Evolutionary conservation across 1,140 invertebrate genomes (phyloP).

Genomic region (Drosophila orosa): DNA sequence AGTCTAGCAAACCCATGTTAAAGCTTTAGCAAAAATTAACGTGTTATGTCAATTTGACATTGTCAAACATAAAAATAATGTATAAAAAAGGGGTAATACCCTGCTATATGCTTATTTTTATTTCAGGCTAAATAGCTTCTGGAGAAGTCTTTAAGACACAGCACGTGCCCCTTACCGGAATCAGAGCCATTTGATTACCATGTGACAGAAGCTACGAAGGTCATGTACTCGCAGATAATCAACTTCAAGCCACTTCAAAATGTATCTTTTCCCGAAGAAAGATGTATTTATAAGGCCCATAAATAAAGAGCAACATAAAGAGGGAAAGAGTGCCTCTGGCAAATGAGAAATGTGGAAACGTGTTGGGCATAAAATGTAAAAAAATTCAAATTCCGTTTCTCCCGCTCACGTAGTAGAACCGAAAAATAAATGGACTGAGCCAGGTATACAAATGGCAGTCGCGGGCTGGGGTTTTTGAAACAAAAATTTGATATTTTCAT

Average conservation of each 20-base stretch:
- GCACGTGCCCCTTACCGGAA: constrained; percentile 66
- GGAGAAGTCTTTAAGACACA: constrained; percentile 32
- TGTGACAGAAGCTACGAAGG: constrained; percentile 38
- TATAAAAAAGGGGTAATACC: too few relatives aligned
- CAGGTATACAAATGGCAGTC: constrained; percentile 21
- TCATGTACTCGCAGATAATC: constrained; percentile 55
- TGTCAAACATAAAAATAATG: background rate
- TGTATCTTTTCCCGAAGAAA: constrained; percentile 45
- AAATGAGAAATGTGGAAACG: constrained; percentile 56
- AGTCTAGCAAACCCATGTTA: background rate
- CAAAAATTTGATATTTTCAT: constrained; percentile 53
- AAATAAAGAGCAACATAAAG: constrained; percentile 63
- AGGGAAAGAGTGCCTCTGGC: constrained; percentile 34
- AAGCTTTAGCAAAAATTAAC: too few relatives aligned
- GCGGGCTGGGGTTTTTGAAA: constrained; percentile 22
- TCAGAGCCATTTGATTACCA: constrained; percentile 48
- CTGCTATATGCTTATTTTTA: background rate
- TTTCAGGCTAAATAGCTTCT: constrained; percentile 1
- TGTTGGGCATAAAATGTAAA: constrained; percentile 70
- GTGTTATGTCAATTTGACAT: too few relatives aligned
- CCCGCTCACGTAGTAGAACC: constrained; percentile 26
- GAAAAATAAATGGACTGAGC: constrained; percentile 32
- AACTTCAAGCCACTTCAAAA: constrained; percentile 43
- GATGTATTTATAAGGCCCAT: constrained; percentile 75
- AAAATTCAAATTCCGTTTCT: constrained; percentile 34